These are phyloP conservation scores for Teinopalpus imperialis DNA, from an alignment of 2,888 invertebrate species.

Conservation along the genomic window DNA sequence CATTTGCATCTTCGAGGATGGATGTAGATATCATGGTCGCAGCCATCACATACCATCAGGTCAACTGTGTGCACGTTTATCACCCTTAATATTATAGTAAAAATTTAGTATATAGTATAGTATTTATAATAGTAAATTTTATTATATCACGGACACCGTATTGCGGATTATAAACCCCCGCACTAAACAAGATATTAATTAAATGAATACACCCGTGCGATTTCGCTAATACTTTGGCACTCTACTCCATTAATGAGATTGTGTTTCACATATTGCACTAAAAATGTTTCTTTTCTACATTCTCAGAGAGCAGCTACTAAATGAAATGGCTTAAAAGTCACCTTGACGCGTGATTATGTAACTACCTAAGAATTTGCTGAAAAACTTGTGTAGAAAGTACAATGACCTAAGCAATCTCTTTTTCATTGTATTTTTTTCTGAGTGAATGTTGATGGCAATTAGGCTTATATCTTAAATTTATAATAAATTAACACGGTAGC, in stretches of 20 bases:
- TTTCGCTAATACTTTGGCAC: constrained; percentile 21
- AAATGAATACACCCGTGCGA: constrained; percentile 15
- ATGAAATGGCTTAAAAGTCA: constrained; percentile 23
- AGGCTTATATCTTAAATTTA: too few relatives aligned
- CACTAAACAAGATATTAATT: constrained; percentile 20
- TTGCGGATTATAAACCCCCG: constrained; percentile 1
- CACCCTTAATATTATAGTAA: too few relatives aligned
- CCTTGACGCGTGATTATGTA: constrained; percentile 7
- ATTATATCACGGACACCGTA: neutral
- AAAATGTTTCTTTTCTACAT: constrained; percentile 20
- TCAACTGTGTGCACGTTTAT: too few relatives aligned
- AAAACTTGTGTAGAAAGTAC: neutral
- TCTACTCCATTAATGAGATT: constrained; percentile 24
- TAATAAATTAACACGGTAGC: too few relatives aligned
- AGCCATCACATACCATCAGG: too few relatives aligned
- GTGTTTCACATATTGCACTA: constrained; percentile 24
- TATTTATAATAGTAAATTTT: constrained; percentile 3
- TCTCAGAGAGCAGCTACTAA: constrained; percentile 17
- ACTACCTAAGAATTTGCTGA: constrained; percentile 3
- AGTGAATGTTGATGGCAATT: too few relatives aligned
- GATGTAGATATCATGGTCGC: too few relatives aligned
- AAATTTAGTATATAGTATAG: neutral
- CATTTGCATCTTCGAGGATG: too few relatives aligned
- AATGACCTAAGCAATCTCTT: too few relatives aligned
- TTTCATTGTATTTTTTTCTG: too few relatives aligned